Evolutionary conservation across 1,140 invertebrate species (phyloP), one percentile per base, ranked within the genome.

Genomic region (Centruroides sculpturatus): DNA sequence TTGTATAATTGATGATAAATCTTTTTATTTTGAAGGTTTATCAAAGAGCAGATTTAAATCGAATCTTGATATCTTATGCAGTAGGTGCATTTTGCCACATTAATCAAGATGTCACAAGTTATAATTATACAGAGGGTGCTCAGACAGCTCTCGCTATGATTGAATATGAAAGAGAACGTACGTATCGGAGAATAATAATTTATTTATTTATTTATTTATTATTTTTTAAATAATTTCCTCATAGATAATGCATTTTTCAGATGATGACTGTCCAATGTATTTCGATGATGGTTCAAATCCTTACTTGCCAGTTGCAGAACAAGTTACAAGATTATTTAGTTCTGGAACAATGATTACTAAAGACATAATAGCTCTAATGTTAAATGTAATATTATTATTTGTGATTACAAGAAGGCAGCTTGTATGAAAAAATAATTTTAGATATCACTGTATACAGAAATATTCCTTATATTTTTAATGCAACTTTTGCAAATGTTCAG

Each of bases 191-290:
- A 52, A 41, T 53, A 41, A 23, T 47, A 11, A 41, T 12, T 61
- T 58, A 41, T 35, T 23, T 23, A 23, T 48, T 56, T 49, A 11
- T 51, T 47, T n/a, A n/a, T n/a, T n/a, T n/a, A n/a, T n/a, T n/a
- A n/a, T n/a, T 63, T 66, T 56, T 50, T 6, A 64, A 7, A 59
- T n/a, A 49, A 7, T 36, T 53, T 36, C 8, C 5, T 8, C 7
- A 8, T 53, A 53, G 8, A 53, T 36, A 23, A 53, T 53, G 51
- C 7, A 51, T 54, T 47, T 65, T 49, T 54, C 67, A 84, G 82
- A 83, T 63, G 92, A 96, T 76, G 86, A 89, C 69, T 95, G 92
- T 74, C 91, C 92, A 0, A 92, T 95, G 89, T 83, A 86, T 71
- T 95, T 94, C 72, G 90, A 95, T 69, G 90, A 95, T 73, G 92